Evolutionary conservation across 1,140 invertebrate species (phyloP).

Genomic region (Leucophenga varia): DNA sequence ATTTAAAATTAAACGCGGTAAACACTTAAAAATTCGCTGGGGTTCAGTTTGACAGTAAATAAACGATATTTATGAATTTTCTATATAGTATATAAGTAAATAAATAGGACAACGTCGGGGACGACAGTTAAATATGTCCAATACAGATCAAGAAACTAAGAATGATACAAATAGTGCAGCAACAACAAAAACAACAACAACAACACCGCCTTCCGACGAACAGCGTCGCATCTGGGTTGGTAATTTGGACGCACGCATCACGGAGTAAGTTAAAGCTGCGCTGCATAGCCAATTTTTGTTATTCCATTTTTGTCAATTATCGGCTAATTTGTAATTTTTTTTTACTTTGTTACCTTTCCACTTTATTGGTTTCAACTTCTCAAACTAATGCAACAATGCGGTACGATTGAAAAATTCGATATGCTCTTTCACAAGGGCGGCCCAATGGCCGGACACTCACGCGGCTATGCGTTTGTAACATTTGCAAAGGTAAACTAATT

Average conservation of each 20-base stretch:
- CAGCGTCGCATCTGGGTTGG: constrained; percentile 77
- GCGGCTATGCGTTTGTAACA: constrained; percentile 93
- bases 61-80: too few species aligned
- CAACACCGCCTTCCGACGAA: constrained; percentile 21
- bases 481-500: constrained; percentile 61
- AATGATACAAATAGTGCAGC: too few species aligned
- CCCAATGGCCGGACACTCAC: constrained; percentile 80
- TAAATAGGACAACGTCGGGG: too few species aligned
- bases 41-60: too few species aligned
- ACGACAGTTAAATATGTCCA: too few species aligned
- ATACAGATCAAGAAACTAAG: too few species aligned
- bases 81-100: too few species aligned
- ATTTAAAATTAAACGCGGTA: too few species aligned
- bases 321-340: constrained; percentile 40
- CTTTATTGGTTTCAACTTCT: constrained; percentile 86
- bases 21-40: too few species aligned
- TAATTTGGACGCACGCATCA: constrained; percentile 82
- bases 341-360: constrained; percentile 55
- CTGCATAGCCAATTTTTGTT: not conserved
- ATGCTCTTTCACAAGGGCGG: constrained; percentile 89
- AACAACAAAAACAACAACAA: constrained; percentile 1
- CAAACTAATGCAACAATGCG: constrained; percentile 92
- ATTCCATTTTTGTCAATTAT: not conserved
- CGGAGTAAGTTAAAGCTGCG: constrained; percentile 77
- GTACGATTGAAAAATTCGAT: constrained; percentile 89